Conservation (phyloP, 1,140 invertebrate genomes). For the Sminthurides bifidus region DNA sequence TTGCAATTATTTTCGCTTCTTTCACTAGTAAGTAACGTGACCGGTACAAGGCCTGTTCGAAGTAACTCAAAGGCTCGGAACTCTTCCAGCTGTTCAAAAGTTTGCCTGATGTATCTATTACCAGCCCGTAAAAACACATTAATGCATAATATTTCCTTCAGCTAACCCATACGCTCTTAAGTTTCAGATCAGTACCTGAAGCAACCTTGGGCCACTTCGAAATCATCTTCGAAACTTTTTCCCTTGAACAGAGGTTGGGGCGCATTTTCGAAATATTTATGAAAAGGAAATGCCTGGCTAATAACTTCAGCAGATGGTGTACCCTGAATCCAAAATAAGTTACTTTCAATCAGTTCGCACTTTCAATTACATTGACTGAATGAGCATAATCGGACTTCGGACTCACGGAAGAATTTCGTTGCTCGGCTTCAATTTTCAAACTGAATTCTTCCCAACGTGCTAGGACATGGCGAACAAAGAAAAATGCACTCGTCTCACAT, state of each 20-base stretch:
- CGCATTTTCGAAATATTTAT: slow-evolving; percentile 80
- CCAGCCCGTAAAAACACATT: slow-evolving; percentile 8
- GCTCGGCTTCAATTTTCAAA: slow-evolving; percentile 36
- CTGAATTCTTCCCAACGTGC: slow-evolving; percentile 85
- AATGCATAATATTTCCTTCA: not conserved
- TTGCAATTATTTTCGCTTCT: slow-evolving; percentile 99
- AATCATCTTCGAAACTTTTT: slow-evolving; percentile 66
- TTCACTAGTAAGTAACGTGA: slow-evolving; percentile 90
- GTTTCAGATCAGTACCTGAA: slow-evolving; percentile 50
- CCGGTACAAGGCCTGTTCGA: slow-evolving; percentile 82
- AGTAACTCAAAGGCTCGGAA: slow-evolving; percentile 95
- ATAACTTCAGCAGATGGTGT: slow-evolving; percentile 38
- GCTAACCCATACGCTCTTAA: not conserved
- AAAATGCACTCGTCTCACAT: slow-evolving; percentile 94
- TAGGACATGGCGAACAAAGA: slow-evolving; percentile 73
- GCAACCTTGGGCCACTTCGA: slow-evolving; percentile 84
- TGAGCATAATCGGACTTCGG: too few relatives aligned
- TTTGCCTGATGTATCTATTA: slow-evolving; percentile 74
- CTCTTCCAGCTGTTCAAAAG: slow-evolving; percentile 94
- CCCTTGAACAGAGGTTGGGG: slow-evolving; percentile 84
- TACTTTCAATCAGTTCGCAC: too few relatives aligned
- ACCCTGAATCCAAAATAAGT: slow-evolving; percentile 34
- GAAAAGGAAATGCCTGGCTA: slow-evolving; percentile 77
- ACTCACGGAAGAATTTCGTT: too few relatives aligned
- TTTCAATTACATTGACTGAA: too few relatives aligned